Evolutionary conservation across 2,113 vertebrate genomes (phyloP).

Genomic region (Scolopax mira): DNA sequence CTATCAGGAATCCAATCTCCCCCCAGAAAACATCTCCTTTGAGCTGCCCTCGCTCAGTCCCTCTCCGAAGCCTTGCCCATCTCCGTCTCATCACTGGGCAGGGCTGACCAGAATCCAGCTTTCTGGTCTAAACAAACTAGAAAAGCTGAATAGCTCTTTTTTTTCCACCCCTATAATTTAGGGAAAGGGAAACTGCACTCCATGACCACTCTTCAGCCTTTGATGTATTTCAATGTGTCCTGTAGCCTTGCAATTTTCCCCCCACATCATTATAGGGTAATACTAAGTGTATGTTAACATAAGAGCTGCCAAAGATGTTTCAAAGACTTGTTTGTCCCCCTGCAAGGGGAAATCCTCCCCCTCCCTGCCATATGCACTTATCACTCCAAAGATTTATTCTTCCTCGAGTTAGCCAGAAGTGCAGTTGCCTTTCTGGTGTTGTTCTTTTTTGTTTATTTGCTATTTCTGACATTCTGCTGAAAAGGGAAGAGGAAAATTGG

Average conservation of each 20-base stretch:
- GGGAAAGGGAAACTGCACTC: not conserved
- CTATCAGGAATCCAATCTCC: not conserved
- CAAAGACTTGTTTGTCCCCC: conserved; percentile 29
- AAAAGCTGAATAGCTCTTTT: not conserved
- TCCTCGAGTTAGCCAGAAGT: not conserved
- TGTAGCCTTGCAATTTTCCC: not conserved
- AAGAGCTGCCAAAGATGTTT: not conserved
- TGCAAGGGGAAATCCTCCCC: conserved; percentile 11
- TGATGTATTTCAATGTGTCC: not conserved
- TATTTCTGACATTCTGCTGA: not conserved
- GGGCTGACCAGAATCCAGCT: not conserved
- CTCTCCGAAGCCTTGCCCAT: not conserved
- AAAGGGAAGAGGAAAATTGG: not conserved
- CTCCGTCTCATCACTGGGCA: not conserved
- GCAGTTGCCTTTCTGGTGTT: not conserved
- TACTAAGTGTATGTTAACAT: not conserved
- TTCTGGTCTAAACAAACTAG: not conserved
- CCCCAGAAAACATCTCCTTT: not conserved
- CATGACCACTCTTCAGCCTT: not conserved
- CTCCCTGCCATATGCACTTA: not conserved
- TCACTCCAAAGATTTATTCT: not conserved
- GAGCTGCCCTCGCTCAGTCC: not conserved
- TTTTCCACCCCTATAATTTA: not conserved
- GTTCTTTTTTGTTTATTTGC: not conserved
- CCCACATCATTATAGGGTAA: not conserved